Evolutionary conservation across 2,797 vertebrate species (phyloP), one percentile per base, ranked within the genome.

Genomic region (Chelmon rostratus): DNA sequence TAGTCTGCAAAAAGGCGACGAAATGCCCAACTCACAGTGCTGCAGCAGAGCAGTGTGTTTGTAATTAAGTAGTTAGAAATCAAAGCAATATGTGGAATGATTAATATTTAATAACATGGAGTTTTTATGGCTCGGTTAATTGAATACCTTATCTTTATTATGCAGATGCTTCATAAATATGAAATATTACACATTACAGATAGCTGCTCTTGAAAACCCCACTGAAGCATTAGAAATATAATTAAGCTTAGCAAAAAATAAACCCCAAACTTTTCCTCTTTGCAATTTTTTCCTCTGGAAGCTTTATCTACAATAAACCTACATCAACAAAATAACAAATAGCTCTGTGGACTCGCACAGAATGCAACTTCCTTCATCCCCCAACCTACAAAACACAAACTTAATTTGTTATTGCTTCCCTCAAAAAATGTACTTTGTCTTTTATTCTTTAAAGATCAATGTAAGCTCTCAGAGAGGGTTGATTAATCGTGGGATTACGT

Each of bases 101-200:
- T 97, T 97, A 96, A 96, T 97, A 96, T 96, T 97, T 96, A 97
- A 95, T 94, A 91, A 89, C 91, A 92, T 87, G 90, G 93, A 95
- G 91, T 85, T 89, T 92, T 96, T 96, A 96, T 79, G 91, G 93
- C 78, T 89, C 79, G 58, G 75, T 95, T 97, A 96, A 97, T 97
- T 97, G 91, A 97, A 97, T 94, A 95, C 91, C 96, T 98, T 98
- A 98, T 98, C 97, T 96, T 94, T 95, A 96, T 95, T 94, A 93
- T 95, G 93, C 97, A 98, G 97, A 97, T 96, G 95, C 92, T 94
- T 95, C 92, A 94, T 96, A 97, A 97, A 95, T 96, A 95, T 95
- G 93, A 97, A 96, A 97, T 96, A 96, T 92, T 95, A 93, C 96
- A 95, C 96, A 97, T 97, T 95, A 96, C 94, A 95, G 89, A 87